Evolutionary conservation across 2,888 invertebrate genomes (phyloP).

Genomic region (Dasypolia templi): DNA sequence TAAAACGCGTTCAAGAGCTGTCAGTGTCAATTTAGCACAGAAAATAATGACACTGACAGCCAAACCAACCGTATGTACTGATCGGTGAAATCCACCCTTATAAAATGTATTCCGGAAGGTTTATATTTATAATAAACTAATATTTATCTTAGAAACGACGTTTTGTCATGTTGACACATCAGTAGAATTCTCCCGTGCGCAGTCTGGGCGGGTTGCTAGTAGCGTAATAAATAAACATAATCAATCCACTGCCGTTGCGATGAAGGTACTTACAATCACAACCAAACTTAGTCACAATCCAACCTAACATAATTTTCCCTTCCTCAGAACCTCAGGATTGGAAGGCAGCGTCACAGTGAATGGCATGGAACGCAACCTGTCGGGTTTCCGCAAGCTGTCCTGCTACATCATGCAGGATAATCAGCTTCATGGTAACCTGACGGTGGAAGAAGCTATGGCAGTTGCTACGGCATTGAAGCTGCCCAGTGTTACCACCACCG

Average conservation of each 20-base stretch:
- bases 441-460: slow-evolving; percentile 98
- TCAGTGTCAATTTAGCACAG: no score
- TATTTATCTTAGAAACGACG: background rate
- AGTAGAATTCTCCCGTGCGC: background rate
- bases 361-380: slow-evolving; percentile 95
- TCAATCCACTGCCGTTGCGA: background rate
- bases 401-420: slow-evolving; percentile 99
- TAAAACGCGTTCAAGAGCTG: no score
- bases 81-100: no score
- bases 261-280: background rate
- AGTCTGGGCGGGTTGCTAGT: background rate
- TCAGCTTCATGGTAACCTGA: slow-evolving; percentile 97
- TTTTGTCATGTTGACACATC: background rate
- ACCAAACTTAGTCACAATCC: background rate
- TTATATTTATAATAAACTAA: background rate
- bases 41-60: no score
- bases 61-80: no score
- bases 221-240: background rate
- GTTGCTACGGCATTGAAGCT: slow-evolving; percentile 98
- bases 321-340: slow-evolving; percentile 93
- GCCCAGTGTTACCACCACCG: slow-evolving; percentile 92
- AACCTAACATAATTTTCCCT: slow-evolving; percentile 30
- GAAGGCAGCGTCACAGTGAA: slow-evolving; percentile 96
- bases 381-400: slow-evolving; percentile 97
- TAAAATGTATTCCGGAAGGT: background rate